These are phyloP conservation scores for Caranx ignobilis DNA, from an alignment of 2,113 vertebrate genomes.

Conservation along the genomic window DNA sequence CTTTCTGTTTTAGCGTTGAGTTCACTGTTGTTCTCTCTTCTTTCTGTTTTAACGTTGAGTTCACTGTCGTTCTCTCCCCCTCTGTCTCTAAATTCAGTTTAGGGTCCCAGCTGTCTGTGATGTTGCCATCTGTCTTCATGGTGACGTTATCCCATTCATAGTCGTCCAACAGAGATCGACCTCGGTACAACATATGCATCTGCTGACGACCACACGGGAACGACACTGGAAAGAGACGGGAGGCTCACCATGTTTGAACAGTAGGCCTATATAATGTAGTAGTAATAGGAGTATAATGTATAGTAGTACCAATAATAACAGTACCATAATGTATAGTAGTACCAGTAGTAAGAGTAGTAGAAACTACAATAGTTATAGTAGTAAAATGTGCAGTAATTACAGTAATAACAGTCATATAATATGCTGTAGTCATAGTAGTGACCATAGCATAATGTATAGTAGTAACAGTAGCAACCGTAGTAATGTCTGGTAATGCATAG, in stretches of 20 bases:
- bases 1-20: no score
- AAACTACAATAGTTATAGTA: no score
- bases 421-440: no score
- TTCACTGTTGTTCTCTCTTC: no score
- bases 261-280: background rate
- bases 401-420: no score
- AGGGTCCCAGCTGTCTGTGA: background rate
- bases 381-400: no score
- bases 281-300: background rate
- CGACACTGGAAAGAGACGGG: slow-evolving; percentile 30
- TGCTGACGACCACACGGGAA: slow-evolving; percentile 69
- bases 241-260: background rate
- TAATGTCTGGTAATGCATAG: no score
- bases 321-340: background rate
- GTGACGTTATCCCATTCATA: background rate
- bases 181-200: background rate
- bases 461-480: no score
- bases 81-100: background rate
- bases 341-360: background rate
- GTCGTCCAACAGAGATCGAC: slow-evolving; percentile 40
- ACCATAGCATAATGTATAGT: no score
- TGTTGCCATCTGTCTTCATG: slow-evolving; percentile 15
- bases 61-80: background rate
- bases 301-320: background rate
- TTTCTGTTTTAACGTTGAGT: background rate